These are phyloP conservation scores for Pyrochroa serraticornis DNA, from an alignment of 2,888 invertebrate species.

Conservation along the genomic window DNA sequence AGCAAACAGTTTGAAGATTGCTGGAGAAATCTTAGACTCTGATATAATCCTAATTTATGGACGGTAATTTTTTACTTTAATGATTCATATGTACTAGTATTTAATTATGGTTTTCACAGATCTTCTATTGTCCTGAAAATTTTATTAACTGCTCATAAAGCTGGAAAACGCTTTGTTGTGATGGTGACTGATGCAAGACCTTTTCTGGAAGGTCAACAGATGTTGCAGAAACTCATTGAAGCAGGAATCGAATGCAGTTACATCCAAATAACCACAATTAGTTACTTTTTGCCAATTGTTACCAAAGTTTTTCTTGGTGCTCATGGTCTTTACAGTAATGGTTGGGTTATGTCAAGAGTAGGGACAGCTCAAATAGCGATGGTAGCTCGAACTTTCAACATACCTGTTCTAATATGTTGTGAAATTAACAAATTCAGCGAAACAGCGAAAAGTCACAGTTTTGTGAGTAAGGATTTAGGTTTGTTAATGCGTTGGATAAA, in stretches of 20 bases:
- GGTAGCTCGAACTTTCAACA: constrained; percentile 83
- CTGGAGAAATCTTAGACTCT: constrained; percentile 80
- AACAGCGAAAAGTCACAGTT: constrained; percentile 90
- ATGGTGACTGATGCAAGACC: constrained; percentile 85
- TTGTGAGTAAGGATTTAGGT: constrained; percentile 91
- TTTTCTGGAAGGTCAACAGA: constrained; percentile 73
- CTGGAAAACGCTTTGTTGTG: constrained; percentile 74
- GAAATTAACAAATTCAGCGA: constrained; percentile 98
- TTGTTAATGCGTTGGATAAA: constrained; percentile 34
- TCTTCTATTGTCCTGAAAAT: constrained; percentile 77
- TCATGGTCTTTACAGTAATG: constrained; percentile 87
- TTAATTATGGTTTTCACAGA: no score
- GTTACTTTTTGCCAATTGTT: no score
- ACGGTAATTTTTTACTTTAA: constrained; percentile 73
- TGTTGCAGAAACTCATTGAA: constrained; percentile 73
- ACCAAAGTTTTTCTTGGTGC: constrained; percentile 90
- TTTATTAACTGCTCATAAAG: constrained; percentile 71
- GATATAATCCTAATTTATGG: constrained; percentile 91
- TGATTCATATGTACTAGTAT: no score
- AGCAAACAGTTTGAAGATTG: constrained; percentile 82
- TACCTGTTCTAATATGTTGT: constrained; percentile 93
- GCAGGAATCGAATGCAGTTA: constrained; percentile 79
- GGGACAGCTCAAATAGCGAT: constrained; percentile 89
- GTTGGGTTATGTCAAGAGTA: constrained; percentile 86
- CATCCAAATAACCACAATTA: constrained; percentile 79